Conservation (phyloP, 1,140 invertebrate species). For the Phocides pigmalion region DNA sequence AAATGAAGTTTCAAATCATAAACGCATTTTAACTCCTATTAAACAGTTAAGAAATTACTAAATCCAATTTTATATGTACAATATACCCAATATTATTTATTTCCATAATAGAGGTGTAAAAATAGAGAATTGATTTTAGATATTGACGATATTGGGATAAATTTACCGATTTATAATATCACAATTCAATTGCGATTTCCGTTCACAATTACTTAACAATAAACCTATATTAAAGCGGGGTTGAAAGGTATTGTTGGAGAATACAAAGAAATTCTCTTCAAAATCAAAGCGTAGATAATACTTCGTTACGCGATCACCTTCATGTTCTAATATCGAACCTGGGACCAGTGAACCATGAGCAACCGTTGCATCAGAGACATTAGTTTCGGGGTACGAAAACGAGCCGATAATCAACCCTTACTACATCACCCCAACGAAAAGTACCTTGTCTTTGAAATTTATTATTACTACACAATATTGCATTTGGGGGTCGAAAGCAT, state of each 20-base stretch:
- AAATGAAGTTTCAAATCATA: no score
- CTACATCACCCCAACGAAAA: constrained; percentile 44
- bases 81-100: no score
- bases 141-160: no score
- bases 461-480: constrained; percentile 77
- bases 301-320: constrained; percentile 16
- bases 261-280: background rate
- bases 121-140: no score
- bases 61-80: no score
- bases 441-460: constrained; percentile 74
- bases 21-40: no score
- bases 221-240: background rate
- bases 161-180: no score
- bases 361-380: constrained; percentile 51
- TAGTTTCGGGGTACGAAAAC: constrained; percentile 56
- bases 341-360: constrained; percentile 43
- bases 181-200: no score
- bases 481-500: constrained; percentile 61
- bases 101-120: no score
- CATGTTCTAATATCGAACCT: constrained; percentile 17
- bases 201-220: background rate
- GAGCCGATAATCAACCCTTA: constrained; percentile 57
- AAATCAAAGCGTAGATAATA: constrained; percentile 14
- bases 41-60: no score
- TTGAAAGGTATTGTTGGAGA: background rate